Base-by-base conservation (phyloP, 2,888 invertebrate genomes). In the Trichopoda pennipes region DNA sequence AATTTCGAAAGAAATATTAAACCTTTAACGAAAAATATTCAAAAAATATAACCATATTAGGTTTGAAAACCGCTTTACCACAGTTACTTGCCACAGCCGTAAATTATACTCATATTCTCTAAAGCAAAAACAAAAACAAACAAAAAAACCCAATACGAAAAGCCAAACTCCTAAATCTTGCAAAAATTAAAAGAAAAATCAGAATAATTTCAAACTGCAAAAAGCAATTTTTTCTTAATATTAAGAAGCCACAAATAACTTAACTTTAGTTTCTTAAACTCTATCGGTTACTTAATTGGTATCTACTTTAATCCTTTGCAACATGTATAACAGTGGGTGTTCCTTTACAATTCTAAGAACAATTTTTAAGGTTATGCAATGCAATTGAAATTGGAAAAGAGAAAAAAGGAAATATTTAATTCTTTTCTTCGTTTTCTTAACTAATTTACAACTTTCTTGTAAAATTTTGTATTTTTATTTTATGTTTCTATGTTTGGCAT, bases 231-330 rank as follows among this genome's bases (percentile, higher is more conserved):
- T 35, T 53, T 21, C 51, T 21, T 49, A 42, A 64, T 51, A 64
- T 77, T 60, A 73, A 79, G 66, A 72, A 81, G 66, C 77, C 81
- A 77, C 81, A 81, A 81, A 81, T 81, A 81, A 81, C 73, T 81
- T 72, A 72, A 77, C 42, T 81, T 77, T 73, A 68, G 77, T 81
- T 81, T 63, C 77, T 77, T 73, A 81, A 77, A 77, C 81, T 77
- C 72, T 77, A 77, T 81, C 69, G 77, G 73, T 81, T 81, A 81
- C 75, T 77, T 77, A 81, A 81, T 77, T 81, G 81, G 72, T 81
- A 69, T 81, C 77, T 73, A 73, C 55, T 77, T 73, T 74, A 81
- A 77, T 81, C 63, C 73, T 23, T 53, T 61, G 66, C 64, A 66
- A 32, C 56, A 75, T 66, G 49, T 64, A 14, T 17, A 68, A 61